These are phyloP conservation scores for Pseudochirops cupreus DNA, from an alignment of 2,797 vertebrate species.

Conservation along the genomic window DNA sequence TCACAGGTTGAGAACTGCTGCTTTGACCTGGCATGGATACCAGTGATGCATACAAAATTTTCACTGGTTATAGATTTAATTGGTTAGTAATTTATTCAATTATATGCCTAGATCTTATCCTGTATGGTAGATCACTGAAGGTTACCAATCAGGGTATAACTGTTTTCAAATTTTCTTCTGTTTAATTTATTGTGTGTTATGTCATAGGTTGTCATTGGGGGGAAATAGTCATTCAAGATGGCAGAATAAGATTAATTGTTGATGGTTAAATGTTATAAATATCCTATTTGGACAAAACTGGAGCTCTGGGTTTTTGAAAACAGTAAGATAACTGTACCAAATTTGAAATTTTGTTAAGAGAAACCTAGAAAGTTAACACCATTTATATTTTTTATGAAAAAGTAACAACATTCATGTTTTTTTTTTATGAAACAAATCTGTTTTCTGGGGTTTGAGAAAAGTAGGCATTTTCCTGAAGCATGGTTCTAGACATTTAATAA, in stretches of 20 bases:
- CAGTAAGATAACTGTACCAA: neutral
- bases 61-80: neutral
- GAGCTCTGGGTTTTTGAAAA: neutral
- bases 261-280: neutral
- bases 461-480: neutral
- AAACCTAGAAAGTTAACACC: neutral
- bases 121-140: constrained; percentile 29
- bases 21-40: neutral
- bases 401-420: neutral
- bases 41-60: neutral
- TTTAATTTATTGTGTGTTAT: constrained; percentile 31
- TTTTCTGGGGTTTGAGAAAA: neutral
- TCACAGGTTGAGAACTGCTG: too few species aligned
- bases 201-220: neutral
- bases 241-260: neutral
- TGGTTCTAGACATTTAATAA: neutral
- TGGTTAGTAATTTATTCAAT: neutral
- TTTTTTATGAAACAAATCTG: neutral
- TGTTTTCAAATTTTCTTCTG: constrained; percentile 46
- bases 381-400: neutral
- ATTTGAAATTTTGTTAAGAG: neutral
- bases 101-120: constrained; percentile 41
- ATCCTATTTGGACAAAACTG: neutral
- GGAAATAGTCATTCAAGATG: neutral
- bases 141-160: constrained; percentile 38